phyloP scores from a whole-genome alignment of 2,113 vertebrate species.

The Heptranchias perlo region DNA sequence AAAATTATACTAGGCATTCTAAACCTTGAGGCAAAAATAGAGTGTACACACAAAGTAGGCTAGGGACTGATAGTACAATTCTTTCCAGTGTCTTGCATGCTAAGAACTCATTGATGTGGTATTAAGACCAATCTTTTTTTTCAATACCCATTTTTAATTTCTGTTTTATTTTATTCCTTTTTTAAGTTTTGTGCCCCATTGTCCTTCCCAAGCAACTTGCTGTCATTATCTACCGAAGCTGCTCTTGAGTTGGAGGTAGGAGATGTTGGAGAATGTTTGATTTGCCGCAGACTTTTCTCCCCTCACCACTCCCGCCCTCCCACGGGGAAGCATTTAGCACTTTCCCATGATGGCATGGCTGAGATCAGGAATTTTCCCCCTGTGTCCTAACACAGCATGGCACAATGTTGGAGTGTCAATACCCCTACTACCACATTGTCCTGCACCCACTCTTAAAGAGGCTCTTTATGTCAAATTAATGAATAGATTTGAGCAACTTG shows the following conservation, averaged over 20 bases:
- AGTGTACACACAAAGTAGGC: not conserved
- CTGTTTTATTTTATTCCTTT: not conserved
- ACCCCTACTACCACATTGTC: no score
- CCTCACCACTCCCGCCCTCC: no score
- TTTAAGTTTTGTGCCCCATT: not conserved
- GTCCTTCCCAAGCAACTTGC: not conserved
- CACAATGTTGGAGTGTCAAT: no score
- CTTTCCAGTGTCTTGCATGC: not conserved
- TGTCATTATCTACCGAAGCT: not conserved
- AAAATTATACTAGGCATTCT: not conserved
- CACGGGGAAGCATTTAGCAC: no score
- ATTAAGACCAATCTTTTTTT: not conserved
- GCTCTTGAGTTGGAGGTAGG: not conserved
- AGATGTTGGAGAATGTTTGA: not conserved
- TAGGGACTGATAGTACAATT: not conserved
- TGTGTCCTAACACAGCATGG: no score
- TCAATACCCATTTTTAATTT: not conserved
- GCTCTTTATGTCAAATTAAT: no score
- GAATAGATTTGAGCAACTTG: no score
- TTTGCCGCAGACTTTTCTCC: not conserved
- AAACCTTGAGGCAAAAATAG: not conserved
- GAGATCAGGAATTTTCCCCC: no score
- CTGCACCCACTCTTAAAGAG: no score
- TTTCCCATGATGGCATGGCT: no score
- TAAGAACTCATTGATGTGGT: not conserved